Conservation (phyloP, 2,888 invertebrate species). For the Drosophila mimica region DNA sequence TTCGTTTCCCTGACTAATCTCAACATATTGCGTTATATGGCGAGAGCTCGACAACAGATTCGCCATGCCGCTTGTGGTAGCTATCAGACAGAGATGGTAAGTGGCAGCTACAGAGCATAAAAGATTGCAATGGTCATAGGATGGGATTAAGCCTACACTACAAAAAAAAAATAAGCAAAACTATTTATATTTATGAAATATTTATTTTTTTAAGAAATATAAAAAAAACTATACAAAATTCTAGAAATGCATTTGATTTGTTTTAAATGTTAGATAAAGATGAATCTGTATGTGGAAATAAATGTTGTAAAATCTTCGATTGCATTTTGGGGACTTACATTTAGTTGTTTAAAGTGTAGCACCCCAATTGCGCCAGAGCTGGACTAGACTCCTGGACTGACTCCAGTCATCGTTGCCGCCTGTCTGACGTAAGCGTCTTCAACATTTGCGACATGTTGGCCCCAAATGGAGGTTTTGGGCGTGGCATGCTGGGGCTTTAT, state of each 20-base stretch:
- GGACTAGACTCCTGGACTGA: conserved; percentile 27
- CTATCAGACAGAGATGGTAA: background rate
- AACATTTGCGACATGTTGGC: conserved; percentile 25
- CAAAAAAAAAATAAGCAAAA: background rate
- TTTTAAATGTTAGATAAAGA: background rate
- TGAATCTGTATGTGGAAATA: background rate
- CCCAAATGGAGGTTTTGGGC: conserved; percentile 11
- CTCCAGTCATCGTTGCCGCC: conserved; percentile 8
- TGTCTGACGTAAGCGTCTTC: conserved; percentile 66
- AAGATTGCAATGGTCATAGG: background rate
- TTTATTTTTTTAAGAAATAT: background rate
- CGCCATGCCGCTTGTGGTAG: conserved; percentile 17
- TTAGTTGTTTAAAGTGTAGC: background rate
- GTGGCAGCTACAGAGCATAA: background rate
- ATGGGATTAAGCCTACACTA: background rate
- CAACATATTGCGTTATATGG: conserved; percentile 41
- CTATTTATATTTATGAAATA: too few species aligned
- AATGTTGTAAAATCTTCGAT: background rate
- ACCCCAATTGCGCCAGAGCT: conserved; percentile 11
- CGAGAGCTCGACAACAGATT: conserved; percentile 30
- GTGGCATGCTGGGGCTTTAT: background rate
- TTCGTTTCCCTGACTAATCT: conserved; percentile 69
- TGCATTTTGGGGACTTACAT: background rate
- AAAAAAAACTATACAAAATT: too few species aligned
- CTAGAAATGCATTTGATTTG: background rate